These are phyloP conservation scores for Oryzias melastigma DNA, from an alignment of 2,113 vertebrate genomes.

Conservation along the genomic window DNA sequence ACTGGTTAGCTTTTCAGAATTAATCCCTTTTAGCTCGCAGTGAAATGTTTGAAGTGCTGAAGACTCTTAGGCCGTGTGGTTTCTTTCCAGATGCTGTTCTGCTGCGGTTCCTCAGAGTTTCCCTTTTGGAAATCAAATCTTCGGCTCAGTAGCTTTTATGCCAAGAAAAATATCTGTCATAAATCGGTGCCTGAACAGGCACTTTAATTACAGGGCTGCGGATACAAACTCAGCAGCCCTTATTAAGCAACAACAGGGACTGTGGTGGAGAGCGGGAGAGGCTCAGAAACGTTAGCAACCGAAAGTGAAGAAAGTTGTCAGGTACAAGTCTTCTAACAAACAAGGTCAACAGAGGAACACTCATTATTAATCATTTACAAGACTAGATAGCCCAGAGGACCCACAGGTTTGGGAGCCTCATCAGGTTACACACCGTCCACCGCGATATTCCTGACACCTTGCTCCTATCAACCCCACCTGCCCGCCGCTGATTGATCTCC, in stretches of 20 bases:
- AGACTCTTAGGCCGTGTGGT: constrained; percentile 52
- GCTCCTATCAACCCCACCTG: constrained; percentile 46
- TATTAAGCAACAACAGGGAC: constrained; percentile 67
- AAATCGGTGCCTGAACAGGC: constrained; percentile 65
- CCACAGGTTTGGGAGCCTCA: constrained; percentile 58
- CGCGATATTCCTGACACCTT: constrained; percentile 62
- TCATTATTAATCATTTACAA: constrained; percentile 77
- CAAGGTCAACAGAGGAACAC: constrained; percentile 73
- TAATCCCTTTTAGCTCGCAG: constrained; percentile 51
- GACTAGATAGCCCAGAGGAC: constrained; percentile 69
- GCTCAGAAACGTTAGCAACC: constrained; percentile 31
- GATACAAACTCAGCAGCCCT: constrained; percentile 54
- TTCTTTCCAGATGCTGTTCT: constrained; percentile 68
- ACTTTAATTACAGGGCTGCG: constrained; percentile 65
- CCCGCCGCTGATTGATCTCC: constrained; percentile 55
- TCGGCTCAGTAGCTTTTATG: constrained; percentile 60
- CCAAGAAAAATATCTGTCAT: constrained; percentile 71
- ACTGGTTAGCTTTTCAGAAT: constrained; percentile 62
- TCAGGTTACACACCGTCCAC: constrained; percentile 62
- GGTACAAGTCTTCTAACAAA: constrained; percentile 78
- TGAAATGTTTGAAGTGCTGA: constrained; percentile 67
- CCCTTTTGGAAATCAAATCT: constrained; percentile 65
- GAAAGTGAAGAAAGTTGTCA: constrained; percentile 66
- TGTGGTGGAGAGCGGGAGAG: constrained; percentile 19
- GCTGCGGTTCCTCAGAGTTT: constrained; percentile 63